Base-by-base conservation (phyloP, 2,113 vertebrate genomes). In the Equus quagga region DNA sequence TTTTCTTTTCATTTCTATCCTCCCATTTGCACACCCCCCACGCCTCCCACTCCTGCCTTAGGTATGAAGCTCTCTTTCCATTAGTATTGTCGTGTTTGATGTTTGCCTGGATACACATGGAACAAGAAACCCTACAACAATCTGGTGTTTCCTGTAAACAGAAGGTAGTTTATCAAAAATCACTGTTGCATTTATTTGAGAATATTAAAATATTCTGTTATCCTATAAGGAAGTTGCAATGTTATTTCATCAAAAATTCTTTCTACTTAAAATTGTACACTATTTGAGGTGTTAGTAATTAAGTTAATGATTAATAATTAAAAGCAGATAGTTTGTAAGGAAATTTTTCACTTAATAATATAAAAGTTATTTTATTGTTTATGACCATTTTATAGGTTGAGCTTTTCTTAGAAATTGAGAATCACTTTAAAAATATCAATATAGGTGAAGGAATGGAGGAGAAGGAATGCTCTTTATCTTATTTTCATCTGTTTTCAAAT, bases 41-140 rank as follows among this genome's bases (percentile, higher is more conserved):
- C 21, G 2, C 49, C 7, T 13, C 10, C n/a, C 8, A 3, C 6
- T 46, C 60, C 36, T 41, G 36, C 36, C 28, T 60, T 96, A 99
- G 99, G 92, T 99, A 99, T 80, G 99, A 99, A 99, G 99, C 99
- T 91, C 98, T 99, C 46, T 99, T 99, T 86, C 99, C 99, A 1
- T 98, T 99, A 21, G 99, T 98, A 9, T 97, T 99, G 76, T 99
- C 99, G 54, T 99, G 99, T 97, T 98, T 99, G 98, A 99, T 99
- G 99, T 99, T 99, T 98, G 98, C 97, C 13, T 99, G 99, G 99
- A 99, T 99, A 98, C 98, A 98, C 84, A 98, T 99, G 97, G 99
- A 99, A 73, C 99, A 99, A 98, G 99, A 99, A 98, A 99, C 99
- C 11, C 97, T 99, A 81, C 98, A 99, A 13, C 97, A 98, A 19